Conservation (phyloP, 1,140 invertebrate species). For the Phthorimaea operculella region DNA sequence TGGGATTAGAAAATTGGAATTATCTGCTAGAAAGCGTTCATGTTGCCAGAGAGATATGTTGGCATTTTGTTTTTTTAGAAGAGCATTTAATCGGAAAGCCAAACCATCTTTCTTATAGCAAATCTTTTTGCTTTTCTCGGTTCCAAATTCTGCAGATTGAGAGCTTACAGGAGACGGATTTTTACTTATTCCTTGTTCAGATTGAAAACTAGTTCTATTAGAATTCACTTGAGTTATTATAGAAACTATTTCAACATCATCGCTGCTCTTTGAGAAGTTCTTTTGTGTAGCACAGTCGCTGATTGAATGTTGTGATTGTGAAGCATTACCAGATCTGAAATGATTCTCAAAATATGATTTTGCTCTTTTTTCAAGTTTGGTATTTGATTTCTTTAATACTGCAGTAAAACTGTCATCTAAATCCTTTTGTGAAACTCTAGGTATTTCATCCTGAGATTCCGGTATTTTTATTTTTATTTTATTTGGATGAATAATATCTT, state of each 20-base stretch:
- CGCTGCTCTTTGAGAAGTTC: slow-evolving; percentile 29
- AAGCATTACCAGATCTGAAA: slow-evolving; percentile 35
- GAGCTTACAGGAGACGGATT: not conserved
- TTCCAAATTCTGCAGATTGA: slow-evolving; percentile 10
- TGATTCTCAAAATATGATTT: slow-evolving; percentile 45
- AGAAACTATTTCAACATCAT: slow-evolving; percentile 38
- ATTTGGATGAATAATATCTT: not conserved
- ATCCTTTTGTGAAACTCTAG: not conserved
- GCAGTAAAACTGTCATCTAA: slow-evolving; percentile 7
- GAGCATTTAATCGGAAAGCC: slow-evolving; percentile 29
- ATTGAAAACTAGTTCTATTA: slow-evolving; percentile 15
- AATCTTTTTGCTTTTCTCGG: slow-evolving; percentile 33
- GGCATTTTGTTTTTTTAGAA: slow-evolving; percentile 52
- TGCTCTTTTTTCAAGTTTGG: slow-evolving; percentile 31
- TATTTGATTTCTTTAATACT: slow-evolving; percentile 9
- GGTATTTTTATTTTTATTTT: not conserved
- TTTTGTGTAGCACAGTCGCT: slow-evolving; percentile 33
- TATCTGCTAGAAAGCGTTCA: slow-evolving; percentile 47
- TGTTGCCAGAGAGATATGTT: slow-evolving; percentile 49
- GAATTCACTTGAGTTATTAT: slow-evolving; percentile 19
- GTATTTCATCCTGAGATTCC: not conserved
- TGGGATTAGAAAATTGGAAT: slow-evolving; percentile 50
- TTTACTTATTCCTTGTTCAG: slow-evolving; percentile 7
- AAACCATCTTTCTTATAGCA: slow-evolving; percentile 53
- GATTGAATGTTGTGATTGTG: slow-evolving; percentile 47